Conservation (phyloP, 2,888 invertebrate species). For the Ellobium chinense region DNA sequence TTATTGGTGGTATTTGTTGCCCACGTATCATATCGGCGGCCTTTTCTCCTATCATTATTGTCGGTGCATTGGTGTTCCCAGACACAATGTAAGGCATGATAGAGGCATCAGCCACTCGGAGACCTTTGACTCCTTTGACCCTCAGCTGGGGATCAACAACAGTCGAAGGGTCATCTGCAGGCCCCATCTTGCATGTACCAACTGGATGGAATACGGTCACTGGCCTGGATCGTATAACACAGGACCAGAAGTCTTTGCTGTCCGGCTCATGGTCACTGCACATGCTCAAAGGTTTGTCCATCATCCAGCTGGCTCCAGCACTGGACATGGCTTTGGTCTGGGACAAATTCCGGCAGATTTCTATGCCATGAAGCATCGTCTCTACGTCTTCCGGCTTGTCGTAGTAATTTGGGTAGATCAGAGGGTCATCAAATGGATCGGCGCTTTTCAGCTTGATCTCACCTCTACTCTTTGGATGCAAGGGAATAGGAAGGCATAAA, state of each 20-base stretch:
- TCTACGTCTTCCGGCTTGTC: conserved; percentile 82
- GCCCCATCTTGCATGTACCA: conserved; percentile 87
- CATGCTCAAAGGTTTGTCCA: neutral
- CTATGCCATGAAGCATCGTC: conserved; percentile 43
- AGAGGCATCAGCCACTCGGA: conserved; percentile 64
- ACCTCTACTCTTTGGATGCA: conserved; percentile 86
- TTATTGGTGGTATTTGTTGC: neutral
- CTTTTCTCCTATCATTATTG: conserved; percentile 64
- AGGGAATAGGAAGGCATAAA: conserved; percentile 36
- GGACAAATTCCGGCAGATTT: conserved; percentile 32
- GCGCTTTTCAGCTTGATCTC: conserved; percentile 86
- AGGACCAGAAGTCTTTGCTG: conserved; percentile 54
- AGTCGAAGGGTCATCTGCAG: conserved; percentile 75
- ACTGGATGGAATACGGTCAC: conserved; percentile 82
- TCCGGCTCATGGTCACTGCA: conserved; percentile 26
- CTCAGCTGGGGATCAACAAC: conserved; percentile 83
- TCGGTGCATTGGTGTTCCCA: conserved; percentile 61
- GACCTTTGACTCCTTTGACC: conserved; percentile 55
- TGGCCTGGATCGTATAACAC: conserved; percentile 48
- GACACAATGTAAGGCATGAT: conserved; percentile 59
- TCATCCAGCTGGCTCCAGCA: conserved; percentile 2
- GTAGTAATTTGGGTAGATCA: conserved; percentile 95
- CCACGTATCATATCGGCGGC: conserved; percentile 56
- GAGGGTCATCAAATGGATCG: conserved; percentile 88
- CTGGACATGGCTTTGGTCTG: conserved; percentile 3